Evolutionary conservation across 2,888 invertebrate genomes (phyloP).

Genomic region (Zonitis immaculata): DNA sequence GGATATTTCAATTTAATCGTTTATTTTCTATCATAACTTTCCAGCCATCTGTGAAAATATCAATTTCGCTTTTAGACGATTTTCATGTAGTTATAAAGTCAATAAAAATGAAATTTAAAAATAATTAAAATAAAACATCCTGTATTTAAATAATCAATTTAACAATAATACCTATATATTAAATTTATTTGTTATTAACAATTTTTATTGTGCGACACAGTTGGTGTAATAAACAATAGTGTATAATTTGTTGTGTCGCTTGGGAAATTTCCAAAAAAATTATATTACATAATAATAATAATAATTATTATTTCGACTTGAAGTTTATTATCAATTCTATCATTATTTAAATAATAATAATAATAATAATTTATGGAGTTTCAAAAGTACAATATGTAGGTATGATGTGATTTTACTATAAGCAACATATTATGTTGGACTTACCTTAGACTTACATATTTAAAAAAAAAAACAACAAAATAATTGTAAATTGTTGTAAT

Average conservation of each 20-base stretch:
- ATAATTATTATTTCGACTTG: background rate
- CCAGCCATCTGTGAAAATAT: background rate
- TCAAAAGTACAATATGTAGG: too few species aligned
- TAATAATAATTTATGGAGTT: too few species aligned
- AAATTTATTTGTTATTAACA: background rate
- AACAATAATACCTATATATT: background rate
- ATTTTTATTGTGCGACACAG: background rate
- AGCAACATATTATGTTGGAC: too few species aligned
- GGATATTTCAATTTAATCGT: background rate
- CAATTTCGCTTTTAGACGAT: too few species aligned
- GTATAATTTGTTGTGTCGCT: background rate
- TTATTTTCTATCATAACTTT: background rate
- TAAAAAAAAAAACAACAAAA: too few species aligned
- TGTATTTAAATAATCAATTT: background rate
- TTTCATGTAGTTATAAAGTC: too few species aligned
- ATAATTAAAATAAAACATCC: background rate
- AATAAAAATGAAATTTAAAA: background rate
- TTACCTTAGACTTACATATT: too few species aligned
- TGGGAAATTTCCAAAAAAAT: too few species aligned
- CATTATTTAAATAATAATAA: too few species aligned
- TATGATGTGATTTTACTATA: too few species aligned
- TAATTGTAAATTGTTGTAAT: too few species aligned
- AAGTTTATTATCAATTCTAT: background rate
- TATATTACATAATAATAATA: background rate
- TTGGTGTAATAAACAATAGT: background rate